Base-by-base conservation (phyloP, 1,140 invertebrate genomes). In the Zophobas atratus region DNA sequence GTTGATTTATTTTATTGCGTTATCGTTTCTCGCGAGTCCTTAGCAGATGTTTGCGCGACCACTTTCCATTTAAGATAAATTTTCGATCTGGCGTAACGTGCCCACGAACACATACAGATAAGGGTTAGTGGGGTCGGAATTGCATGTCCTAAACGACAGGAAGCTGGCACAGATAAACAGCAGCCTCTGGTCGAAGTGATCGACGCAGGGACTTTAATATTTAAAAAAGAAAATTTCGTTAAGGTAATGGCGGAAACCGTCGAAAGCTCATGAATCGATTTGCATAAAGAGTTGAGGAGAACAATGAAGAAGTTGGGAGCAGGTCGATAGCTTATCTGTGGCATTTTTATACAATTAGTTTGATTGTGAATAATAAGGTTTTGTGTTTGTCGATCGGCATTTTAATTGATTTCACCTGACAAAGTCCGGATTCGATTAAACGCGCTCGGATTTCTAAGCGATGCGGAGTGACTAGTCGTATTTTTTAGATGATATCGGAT, bases 301-400 rank as follows among this genome's bases (percentile, higher is more conserved):
- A 67, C 60, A 67, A 67, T 67, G 39, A 41, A n/a, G 32, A 67
- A 39, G 38, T 67, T 32, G 60, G 8, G 60, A 67, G 43, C 60
- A 67, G n/a, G 60, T 33, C 60, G 60, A 67, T 67, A 67, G 39
- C 41, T 67, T 67, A 67, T 67, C 60, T 20, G 20, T 20, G 20
- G 39, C 39, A 43, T 67, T 67, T 67, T 67, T 20, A 20, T 20
- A 67, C 39, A 67, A 67, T 67, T 67, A 67, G 32, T 67, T 67
- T 67, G 60, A 67, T 67, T 36, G 60, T 67, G 60, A 67, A 67
- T 67, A 67, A 67, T 67, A 67, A 41, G 60, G 60, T 67, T 67
- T 67, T 67, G 60, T 67, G 41, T 67, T 43, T 55, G 43, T 8
- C 8, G 43, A 46, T 55, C 33, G 20, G n/a, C 32, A 55, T 55